phyloP scores from a whole-genome alignment of 2,797 vertebrate genomes.

The Salarias fasciatus region DNA sequence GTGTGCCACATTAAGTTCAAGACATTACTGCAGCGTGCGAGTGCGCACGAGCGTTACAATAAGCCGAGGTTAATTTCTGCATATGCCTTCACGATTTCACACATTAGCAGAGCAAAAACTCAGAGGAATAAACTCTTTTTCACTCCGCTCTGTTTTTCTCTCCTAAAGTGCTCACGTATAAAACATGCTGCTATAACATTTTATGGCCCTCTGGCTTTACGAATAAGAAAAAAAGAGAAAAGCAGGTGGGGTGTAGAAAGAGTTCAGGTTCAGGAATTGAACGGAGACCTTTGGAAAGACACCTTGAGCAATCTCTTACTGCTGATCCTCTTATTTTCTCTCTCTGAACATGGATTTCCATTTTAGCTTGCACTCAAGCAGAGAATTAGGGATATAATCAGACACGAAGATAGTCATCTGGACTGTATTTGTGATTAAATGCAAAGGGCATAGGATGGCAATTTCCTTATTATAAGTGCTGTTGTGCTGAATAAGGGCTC shows the following conservation, averaged over 20 bases:
- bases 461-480: conserved; percentile 70
- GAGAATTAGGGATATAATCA: conserved; percentile 69
- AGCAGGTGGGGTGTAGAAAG: not conserved
- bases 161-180: not conserved
- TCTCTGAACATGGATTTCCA: conserved; percentile 42
- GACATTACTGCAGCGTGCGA: not conserved
- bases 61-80: not conserved
- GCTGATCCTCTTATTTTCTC: conserved; percentile 57
- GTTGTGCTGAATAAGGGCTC: conserved; percentile 77
- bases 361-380: conserved; percentile 65
- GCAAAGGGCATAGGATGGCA: conserved; percentile 59
- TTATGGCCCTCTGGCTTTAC: conserved; percentile 8
- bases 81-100: conserved; percentile 4
- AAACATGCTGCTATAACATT: not conserved
- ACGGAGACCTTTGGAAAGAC: conserved; percentile 27
- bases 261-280: conserved; percentile 24
- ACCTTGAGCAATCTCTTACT: conserved; percentile 43
- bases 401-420: conserved; percentile 70
- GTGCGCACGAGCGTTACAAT: not conserved
- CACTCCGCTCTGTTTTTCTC: conserved; percentile 4
- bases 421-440: conserved; percentile 73
- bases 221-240: not conserved
- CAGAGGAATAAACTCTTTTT: not conserved
- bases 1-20: not conserved
- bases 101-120: not conserved